Base-by-base conservation (phyloP, 2,797 vertebrate species). In the Iguana delicatissima region DNA sequence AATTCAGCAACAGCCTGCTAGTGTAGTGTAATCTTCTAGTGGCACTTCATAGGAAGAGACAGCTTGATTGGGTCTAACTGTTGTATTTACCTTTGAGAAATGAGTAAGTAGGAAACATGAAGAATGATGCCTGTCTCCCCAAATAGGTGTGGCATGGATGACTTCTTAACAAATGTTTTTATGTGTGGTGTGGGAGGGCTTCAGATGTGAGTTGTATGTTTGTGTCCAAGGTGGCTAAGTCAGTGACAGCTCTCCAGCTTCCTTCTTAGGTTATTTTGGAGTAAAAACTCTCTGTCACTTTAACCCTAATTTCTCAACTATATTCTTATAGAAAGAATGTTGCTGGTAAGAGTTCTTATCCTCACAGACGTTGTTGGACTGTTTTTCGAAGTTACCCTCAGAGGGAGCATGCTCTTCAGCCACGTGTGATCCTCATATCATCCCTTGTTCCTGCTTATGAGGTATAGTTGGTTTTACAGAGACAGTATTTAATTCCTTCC, bases 381-480 rank as follows among this genome's bases (percentile, higher is more conserved):
- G 46, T 91, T 87, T 83, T 20, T 18, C 74, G 86, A 81, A 89
- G 89, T 1, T 79, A 87, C 2, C 5, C 67, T 86, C 62, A 73
- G n/a, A 26, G 57, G 69, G 77, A 89, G 42, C 12, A 72, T 83
- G 84, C 91, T 55, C 32, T 22, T 38, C 90, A 80, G 42, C 38
- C 89, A 16, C 94, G 94, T 16, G 83, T 98, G 26, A 89, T 99
- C 80, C 96, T 99, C 89, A 90, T 99, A 94, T 99, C 98, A 32
- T 97, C 97, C 72, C 96, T 92, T 92, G 93, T 98, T 83, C 98
- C 98, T 72, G 98, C 98, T 12, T 98, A 98, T 89, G 98, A 99
- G 98, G 98, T 98, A 94, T 3, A 22, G 42, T 22, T 29, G 32
- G 7, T 80, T 59, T 52, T 50, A 18, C 32, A 55, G 77, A 38